Evolutionary conservation across 2,797 vertebrate genomes (phyloP).

Genomic region (Muscicapa comitata): DNA sequence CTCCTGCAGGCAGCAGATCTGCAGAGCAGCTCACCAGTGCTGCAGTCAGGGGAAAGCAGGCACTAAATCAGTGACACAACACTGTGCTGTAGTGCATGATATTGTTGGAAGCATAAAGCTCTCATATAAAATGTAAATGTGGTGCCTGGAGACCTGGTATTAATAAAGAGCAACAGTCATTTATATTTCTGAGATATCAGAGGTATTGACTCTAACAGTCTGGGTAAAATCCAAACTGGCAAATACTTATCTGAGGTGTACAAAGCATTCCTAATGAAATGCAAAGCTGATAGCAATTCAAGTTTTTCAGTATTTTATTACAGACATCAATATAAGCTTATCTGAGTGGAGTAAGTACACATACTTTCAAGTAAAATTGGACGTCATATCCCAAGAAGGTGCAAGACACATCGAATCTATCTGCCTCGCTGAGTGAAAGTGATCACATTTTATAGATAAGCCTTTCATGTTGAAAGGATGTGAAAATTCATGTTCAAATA

Average conservation of each 20-base stretch:
- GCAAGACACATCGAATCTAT: not conserved
- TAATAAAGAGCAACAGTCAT: not conserved
- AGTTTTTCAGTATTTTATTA: conserved; percentile 10
- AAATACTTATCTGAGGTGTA: conserved; percentile 24
- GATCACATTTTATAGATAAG: conserved; percentile 14
- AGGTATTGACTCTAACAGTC: not conserved
- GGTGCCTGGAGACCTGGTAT: not conserved
- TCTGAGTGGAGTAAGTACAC: not conserved
- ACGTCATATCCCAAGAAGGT: not conserved
- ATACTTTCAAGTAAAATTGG: conserved; percentile 39
- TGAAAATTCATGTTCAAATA: not conserved
- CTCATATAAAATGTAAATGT: not conserved
- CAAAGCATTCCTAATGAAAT: conserved; percentile 30
- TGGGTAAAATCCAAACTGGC: conserved; percentile 29
- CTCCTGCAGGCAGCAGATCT: not conserved
- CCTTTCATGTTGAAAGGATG: not conserved
- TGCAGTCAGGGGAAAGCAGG: not conserved
- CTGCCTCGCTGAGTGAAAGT: not conserved
- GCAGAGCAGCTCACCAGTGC: not conserved
- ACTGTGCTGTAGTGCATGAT: not conserved
- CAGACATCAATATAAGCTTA: conserved; percentile 36
- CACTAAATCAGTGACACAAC: not conserved
- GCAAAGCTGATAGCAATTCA: conserved; percentile 19
- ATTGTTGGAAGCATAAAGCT: not conserved
- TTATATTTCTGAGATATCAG: not conserved